Conservation (phyloP, 2,888 invertebrate genomes). For the Orchestes rusci region DNA sequence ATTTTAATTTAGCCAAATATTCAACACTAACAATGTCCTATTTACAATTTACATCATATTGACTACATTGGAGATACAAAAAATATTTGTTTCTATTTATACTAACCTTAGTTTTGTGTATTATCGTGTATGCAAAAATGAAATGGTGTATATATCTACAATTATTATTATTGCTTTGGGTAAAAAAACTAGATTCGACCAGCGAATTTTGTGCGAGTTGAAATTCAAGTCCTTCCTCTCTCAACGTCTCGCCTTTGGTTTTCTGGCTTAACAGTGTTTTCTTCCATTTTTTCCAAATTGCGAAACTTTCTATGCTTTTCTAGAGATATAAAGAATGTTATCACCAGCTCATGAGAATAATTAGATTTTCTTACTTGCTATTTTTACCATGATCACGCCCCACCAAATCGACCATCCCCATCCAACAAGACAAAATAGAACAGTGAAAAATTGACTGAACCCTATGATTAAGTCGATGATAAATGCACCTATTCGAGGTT, state of each 20-base stretch:
- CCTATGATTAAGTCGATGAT: constrained; percentile 83
- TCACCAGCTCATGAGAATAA: no score
- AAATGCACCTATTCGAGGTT: constrained; percentile 70
- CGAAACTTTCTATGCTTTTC: constrained; percentile 60
- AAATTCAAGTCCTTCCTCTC: constrained; percentile 34
- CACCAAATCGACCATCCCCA: constrained; percentile 99
- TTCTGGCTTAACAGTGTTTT: constrained; percentile 42
- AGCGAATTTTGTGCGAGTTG: constrained; percentile 22
- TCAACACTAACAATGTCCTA: background rate
- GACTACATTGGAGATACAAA: constrained; percentile 11
- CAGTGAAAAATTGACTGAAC: constrained; percentile 83
- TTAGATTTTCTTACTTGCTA: constrained; percentile 84
- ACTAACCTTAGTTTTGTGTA: background rate
- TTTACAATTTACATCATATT: constrained; percentile 2
- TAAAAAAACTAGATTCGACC: constrained; percentile 17
- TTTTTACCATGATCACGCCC: constrained; percentile 87
- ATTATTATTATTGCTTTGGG: constrained; percentile 8
- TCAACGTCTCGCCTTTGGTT: constrained; percentile 38
- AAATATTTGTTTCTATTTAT: constrained; percentile 15
- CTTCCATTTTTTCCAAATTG: constrained; percentile 46
- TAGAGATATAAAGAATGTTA: constrained; percentile 35
- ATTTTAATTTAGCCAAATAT: background rate
- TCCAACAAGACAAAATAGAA: constrained; percentile 88
- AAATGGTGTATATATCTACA: constrained; percentile 8
- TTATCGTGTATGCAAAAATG: background rate